These are phyloP conservation scores for Triplophysa dalaica DNA, from an alignment of 2,113 vertebrate genomes.

Conservation along the genomic window DNA sequence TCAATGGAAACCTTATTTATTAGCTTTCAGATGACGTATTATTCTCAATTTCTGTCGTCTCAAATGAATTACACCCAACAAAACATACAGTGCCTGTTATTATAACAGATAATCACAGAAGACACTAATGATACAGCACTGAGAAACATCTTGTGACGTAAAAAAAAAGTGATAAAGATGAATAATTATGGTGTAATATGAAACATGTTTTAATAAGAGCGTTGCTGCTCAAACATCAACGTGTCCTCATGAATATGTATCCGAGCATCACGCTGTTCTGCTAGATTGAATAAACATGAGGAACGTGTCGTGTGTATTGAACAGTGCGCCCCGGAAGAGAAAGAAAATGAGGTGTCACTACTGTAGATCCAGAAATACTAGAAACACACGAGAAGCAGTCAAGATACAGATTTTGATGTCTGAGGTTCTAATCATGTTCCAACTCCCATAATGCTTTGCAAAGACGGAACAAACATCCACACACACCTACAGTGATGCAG, in stretches of 20 bases:
- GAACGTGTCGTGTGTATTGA: neutral
- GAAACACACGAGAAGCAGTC: slow-evolving; percentile 2
- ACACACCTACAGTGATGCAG: too few relatives aligned
- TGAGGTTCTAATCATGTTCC: neutral
- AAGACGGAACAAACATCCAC: neutral
- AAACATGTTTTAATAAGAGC: slow-evolving; percentile 8
- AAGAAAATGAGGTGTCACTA: slow-evolving; percentile 5
- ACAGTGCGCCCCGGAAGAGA: neutral
- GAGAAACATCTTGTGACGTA: neutral
- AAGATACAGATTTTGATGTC: slow-evolving; percentile 17
- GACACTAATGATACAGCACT: neutral
- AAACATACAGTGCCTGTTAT: neutral
- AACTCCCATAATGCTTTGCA: neutral
- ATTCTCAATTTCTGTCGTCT: too few relatives aligned
- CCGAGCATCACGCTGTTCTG: neutral
- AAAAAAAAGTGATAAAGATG: neutral
- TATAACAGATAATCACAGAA: neutral
- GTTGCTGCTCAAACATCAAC: slow-evolving; percentile 1
- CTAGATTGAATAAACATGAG: slow-evolving; percentile 12
- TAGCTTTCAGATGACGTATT: too few relatives aligned
- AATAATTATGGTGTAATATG: neutral
- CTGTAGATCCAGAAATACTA: neutral
- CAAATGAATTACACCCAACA: neutral
- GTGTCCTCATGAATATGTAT: slow-evolving; percentile 31
- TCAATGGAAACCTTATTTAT: too few relatives aligned